Percentiles rank a stretch among this genome's conserved stretches.
These are phyloP conservation scores for Crotalus tigris DNA, from an alignment of 2,113 vertebrate genomes.

Conservation along the genomic window DNA sequence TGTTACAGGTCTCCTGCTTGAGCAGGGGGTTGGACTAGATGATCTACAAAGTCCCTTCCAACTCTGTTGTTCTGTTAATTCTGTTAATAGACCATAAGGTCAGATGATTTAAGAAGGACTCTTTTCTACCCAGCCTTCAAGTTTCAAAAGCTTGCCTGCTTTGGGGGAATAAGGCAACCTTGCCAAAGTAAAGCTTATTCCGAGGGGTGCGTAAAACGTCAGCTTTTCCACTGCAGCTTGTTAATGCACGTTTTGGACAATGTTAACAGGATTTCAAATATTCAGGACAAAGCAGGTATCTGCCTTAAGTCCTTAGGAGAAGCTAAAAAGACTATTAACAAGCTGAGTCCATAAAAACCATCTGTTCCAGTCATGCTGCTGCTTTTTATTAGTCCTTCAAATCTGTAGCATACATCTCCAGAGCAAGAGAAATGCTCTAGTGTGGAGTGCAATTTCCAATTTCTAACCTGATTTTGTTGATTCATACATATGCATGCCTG, in stretches of 20 bases:
- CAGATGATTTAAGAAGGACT: not conserved
- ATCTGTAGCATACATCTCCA: constrained; percentile 75
- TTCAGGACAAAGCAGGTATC: constrained; percentile 71
- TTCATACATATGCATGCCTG: constrained; percentile 81
- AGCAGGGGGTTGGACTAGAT: too few species aligned
- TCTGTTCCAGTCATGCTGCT: constrained; percentile 83
- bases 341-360: constrained; percentile 76
- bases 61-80: too few species aligned
- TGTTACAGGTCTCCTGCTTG: too few species aligned
- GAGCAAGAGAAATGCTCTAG: constrained; percentile 75
- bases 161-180: constrained; percentile 54
- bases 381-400: constrained; percentile 81
- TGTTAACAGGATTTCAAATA: constrained; percentile 78
- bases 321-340: constrained; percentile 77
- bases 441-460: constrained; percentile 72
- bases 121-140: not conserved
- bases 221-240: constrained; percentile 71
- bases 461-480: constrained; percentile 78
- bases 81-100: too few species aligned
- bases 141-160: constrained; percentile 5
- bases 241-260: constrained; percentile 72
- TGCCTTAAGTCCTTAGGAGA: constrained; percentile 75
- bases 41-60: too few species aligned
- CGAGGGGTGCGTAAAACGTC: constrained; percentile 53
- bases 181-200: constrained; percentile 62